Percentiles rank a stretch among this genome's conserved stretches.
Evolutionary conservation across 2,888 invertebrate species (phyloP).

Genomic region (Tribolium freemani): DNA sequence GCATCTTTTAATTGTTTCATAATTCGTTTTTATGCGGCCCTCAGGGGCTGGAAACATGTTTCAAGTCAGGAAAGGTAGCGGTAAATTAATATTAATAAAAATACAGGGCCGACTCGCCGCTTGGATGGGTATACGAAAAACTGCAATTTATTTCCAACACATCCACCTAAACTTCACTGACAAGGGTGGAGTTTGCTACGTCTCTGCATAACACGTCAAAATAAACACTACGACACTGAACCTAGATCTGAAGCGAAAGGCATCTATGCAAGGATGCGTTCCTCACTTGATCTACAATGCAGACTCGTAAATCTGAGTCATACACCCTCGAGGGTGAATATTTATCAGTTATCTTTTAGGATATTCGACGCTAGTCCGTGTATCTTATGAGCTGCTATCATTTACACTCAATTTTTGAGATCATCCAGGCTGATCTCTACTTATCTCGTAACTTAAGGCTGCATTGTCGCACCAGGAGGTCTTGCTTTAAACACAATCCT

Average conservation of each 20-base stretch:
- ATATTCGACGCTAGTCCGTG: conserved; percentile 40
- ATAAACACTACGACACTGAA: not conserved
- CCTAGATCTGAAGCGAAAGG: not conserved
- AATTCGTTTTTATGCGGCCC: conserved; percentile 41
- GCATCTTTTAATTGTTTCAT: conserved; percentile 44
- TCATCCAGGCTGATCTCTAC: conserved; percentile 41
- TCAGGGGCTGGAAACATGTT: conserved; percentile 28
- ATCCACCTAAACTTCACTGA: too few relatives aligned
- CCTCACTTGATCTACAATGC: not conserved
- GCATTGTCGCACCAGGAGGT: conserved; percentile 30
- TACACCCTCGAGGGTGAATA: conserved; percentile 53
- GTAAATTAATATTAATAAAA: conserved; percentile 36
- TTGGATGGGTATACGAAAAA: not conserved
- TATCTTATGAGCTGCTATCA: conserved; percentile 46
- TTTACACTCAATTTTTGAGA: conserved; percentile 53
- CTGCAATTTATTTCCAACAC: not conserved
- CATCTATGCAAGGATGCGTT: conserved; percentile 1
- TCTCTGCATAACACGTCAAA: not conserved
- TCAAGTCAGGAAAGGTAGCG: conserved; percentile 12
- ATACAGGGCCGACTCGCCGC: not conserved
- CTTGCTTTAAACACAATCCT: conserved; percentile 11
- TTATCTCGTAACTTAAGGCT: conserved; percentile 26
- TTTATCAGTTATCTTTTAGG: conserved; percentile 52
- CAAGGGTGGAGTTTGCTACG: not conserved
- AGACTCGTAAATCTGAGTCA: conserved; percentile 47